Base-by-base conservation (phyloP, 2,888 invertebrate genomes). In the Glomeris marginata region DNA sequence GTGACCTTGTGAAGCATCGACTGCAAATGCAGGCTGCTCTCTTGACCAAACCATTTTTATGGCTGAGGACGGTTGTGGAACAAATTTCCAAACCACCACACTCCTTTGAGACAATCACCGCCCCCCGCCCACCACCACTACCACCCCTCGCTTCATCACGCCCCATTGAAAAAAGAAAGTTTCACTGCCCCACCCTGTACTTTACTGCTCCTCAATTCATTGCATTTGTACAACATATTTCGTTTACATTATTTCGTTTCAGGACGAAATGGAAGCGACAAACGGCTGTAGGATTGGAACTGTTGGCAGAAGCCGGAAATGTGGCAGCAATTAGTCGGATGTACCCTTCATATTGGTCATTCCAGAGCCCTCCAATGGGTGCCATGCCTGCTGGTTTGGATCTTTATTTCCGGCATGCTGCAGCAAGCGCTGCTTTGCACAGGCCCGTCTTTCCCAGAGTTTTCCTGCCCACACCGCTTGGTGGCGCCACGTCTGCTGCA, bases 201-300 rank as follows among this genome's bases (percentile, higher is more conserved):
- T n/a, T n/a, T n/a, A n/a, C n/a, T n/a, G n/a, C n/a, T n/a, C n/a
- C n/a, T n/a, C n/a, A n/a, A n/a, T n/a, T n/a, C n/a, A n/a, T n/a
- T 28, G 28, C 28, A 15, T 37, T 18, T 16, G 18, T 20, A 15
- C 11, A 16, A 10, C 15, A 2, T 21, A 22, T 36, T 45, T 36
- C 16, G 18, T 36, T 44, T 35, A 20, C n/a, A 16, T 40, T 42
- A 33, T 52, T 20, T 22, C 20, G 40, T 63, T 65, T 35, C 77
- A 90, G 91, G 69, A 97, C 97, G 66, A 97, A 97, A 74, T 98
- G 97, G 97, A 97, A 97, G 70, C 80, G 97, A 1, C 97, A 97
- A 69, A 94, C 97, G 15, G 92, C 97, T 0, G 97, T 97, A 2
- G 95, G 97, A 0, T 70, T 95, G 59, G 98, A 98, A 67, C 77